phyloP scores from a whole-genome alignment of 64 coral and sea anemone genomes.

The Exaiptasia diaphana region DNA sequence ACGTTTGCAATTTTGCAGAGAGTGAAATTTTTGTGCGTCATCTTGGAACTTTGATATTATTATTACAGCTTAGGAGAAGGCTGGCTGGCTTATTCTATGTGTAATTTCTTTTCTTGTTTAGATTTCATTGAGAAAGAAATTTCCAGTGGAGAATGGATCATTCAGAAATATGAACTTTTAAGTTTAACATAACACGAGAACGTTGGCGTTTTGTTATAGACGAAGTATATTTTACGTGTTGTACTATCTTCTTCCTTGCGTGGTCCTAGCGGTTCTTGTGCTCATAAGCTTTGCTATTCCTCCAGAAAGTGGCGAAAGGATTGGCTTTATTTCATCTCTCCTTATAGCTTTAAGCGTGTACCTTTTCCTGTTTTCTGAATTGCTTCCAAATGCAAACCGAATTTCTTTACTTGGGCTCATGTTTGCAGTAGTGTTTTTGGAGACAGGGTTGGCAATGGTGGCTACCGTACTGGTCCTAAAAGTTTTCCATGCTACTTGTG shows the following conservation, averaged over 20 bases:
- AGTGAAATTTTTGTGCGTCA: no score
- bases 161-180: no score
- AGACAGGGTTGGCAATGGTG: not conserved
- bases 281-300: constrained; percentile 57
- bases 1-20: no score
- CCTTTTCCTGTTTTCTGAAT: constrained; percentile 27
- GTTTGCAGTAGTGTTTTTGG: constrained; percentile 36
- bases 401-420: constrained; percentile 49
- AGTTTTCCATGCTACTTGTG: not conserved
- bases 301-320: constrained; percentile 65
- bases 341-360: constrained; percentile 64
- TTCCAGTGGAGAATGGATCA: no score
- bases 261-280: constrained; percentile 33
- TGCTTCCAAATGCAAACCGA: constrained; percentile 48
- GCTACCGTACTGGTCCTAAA: not conserved
- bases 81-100: no score
- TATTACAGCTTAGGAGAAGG: no score
- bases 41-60: no score
- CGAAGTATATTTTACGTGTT: not conserved
- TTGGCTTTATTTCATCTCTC: constrained; percentile 53
- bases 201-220: no score
- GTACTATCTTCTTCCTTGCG: constrained; percentile 40
- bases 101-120: no score
- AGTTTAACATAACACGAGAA: no score
- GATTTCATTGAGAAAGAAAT: no score